phyloP scores from a whole-genome alignment of 2,797 vertebrate genomes.

The Dermochelys coriacea region DNA sequence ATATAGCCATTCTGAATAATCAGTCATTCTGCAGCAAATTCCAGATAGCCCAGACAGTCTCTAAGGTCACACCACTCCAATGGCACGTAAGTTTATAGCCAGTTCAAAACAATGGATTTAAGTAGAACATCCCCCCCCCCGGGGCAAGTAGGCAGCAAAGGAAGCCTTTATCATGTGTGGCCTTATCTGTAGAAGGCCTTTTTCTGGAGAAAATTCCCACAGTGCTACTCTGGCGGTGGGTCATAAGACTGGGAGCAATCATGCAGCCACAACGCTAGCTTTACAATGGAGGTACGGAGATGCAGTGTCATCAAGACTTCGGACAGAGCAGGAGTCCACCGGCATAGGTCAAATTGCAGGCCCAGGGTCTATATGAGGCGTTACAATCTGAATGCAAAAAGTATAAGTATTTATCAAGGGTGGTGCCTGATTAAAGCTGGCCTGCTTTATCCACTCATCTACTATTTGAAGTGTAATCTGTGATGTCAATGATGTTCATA shows the following conservation, averaged over 20 bases:
- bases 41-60: neutral
- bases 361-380: neutral
- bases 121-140: neutral
- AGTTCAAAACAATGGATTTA: neutral
- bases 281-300: neutral
- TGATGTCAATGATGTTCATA: neutral
- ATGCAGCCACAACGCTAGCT: fast-evolving
- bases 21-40: neutral
- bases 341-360: neutral
- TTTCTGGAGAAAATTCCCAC: fast-evolving
- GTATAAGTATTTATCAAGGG: neutral
- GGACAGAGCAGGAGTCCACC: neutral
- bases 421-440: neutral
- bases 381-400: neutral
- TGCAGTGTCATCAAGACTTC: neutral
- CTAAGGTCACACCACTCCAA: neutral
- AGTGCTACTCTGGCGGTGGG: neutral
- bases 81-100: fast-evolving
- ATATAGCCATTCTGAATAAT: neutral
- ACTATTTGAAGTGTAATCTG: neutral
- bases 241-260: neutral
- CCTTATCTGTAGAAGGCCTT: neutral
- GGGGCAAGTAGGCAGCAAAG: neutral
- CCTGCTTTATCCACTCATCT: neutral
- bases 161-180: fast-evolving